Evolutionary conservation across 1,140 invertebrate species (phyloP), one percentile per base, ranked within the genome.

Genomic region (Drosophila truncata): DNA sequence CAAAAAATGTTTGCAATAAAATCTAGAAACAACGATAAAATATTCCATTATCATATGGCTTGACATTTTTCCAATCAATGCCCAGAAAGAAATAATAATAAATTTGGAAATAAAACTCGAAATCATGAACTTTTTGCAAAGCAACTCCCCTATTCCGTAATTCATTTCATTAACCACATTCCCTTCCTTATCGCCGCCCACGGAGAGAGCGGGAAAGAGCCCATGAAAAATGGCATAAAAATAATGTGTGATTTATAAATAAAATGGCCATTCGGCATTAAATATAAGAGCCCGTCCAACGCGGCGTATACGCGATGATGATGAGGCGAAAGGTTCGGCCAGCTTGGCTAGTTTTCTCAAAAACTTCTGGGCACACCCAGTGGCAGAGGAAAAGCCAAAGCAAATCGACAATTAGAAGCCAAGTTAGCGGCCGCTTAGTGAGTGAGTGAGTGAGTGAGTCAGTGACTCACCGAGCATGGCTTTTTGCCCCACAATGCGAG

Each of bases 361-460:
- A 65, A 49, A 50, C 37, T 75, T 65, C 69, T 60, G 49, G 80
- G 35, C 80, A 72, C 70, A 42, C 75, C 57, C 82, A 86, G 52
- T 25, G 52, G 74, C 62, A 65, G 33, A 57, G 47, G 16, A 57
- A 46, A 14, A 52, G n/a, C 27, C 47, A 41, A 35, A 27, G 25
- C 54, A 65, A 82, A 62, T 73, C 62, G 62, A 70, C 82, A 86
- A 82, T 87, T 86, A 86, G 82, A 86, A 75, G 81, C 83, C 83
- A 64, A 86, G 75, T 87, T 83, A 84, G 65, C 52, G 58, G 46
- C 39, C 75, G 60, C 70, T 84, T 62, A 71, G 57, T 80, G 64
- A 81, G 59, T 59, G 37, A 62, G 25, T 52, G 60, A 62, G 39
- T 41, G 39, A 41, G n/a, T 41, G 33, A 47, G 29, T 33, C 27